Base-by-base conservation (phyloP, 2,888 invertebrate genomes). In the Hylaea fasciaria region DNA sequence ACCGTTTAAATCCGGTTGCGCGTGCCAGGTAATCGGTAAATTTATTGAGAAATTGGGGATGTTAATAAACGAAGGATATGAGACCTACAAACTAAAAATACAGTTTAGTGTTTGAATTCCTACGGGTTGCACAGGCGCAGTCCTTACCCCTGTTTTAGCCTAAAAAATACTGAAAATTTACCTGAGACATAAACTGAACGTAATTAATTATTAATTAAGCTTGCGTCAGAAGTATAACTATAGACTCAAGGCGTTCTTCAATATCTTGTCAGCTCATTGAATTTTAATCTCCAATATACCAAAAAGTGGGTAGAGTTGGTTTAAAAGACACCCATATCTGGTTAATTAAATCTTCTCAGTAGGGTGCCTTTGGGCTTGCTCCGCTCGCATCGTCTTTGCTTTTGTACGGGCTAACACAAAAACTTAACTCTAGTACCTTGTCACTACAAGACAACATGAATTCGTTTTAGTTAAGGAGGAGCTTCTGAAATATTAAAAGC, bases 261-360 rank as follows among this genome's bases (percentile, higher is more conserved):
- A 85, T 83, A 86, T 83, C 82, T 80, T 79, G 81, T 77, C 83
- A 77, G 81, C 81, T 83, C 85, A 87, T 87, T 87, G 86, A 87
- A 85, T 86, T 88, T 91, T 88, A 88, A 90, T 87, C 85, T 86
- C 71, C 84, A 83, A 85, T 87, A 84, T 85, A 82, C 87, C 86
- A 78, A 89, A 90, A 89, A 88, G 86, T 89, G 81, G 86, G 86
- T 84, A 78, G 83, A 85, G 86, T 84, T 84, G 85, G 86, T 89
- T 87, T 89, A 83, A 89, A 90, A 89, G 88, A 88, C 86, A 84
- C 83, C 82, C 89, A 87, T 92, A 91, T 92, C 91, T 91, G 85
- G 89, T 91, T 92, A 92, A 92, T 92, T 91, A 92, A 92, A 92
- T 92, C 91, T 86, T 75, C 85, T 81, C 90, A 80, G 89, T 82